Conservation (phyloP, 1,140 invertebrate genomes). For the Drosophila tsacasi region DNA sequence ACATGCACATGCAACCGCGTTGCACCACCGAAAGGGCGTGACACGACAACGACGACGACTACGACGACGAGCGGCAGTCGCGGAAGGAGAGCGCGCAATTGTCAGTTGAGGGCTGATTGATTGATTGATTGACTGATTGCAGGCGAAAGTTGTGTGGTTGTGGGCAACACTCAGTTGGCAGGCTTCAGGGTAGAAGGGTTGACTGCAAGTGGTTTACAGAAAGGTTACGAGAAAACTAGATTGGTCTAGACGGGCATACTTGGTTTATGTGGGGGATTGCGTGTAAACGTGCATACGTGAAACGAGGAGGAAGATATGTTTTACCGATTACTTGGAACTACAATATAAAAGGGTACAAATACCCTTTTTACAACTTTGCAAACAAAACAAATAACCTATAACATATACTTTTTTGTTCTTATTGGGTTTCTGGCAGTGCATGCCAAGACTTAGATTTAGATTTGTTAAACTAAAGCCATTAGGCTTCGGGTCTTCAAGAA, state of each 20-base stretch:
- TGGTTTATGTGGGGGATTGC: not conserved
- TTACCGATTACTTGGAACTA: no score
- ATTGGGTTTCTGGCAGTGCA: not conserved
- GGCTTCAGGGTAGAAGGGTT: slow-evolving; percentile 5
- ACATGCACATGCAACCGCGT: slow-evolving; percentile 50
- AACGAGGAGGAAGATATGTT: not conserved
- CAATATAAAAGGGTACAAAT: no score
- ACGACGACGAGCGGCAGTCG: slow-evolving; percentile 4
- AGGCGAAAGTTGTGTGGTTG: slow-evolving; percentile 49
- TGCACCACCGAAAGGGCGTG: slow-evolving; percentile 46
- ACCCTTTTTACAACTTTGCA: no score
- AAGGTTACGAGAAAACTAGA: slow-evolving; percentile 18
- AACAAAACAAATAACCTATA: no score
- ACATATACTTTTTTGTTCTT: no score
- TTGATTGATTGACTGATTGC: slow-evolving; percentile 73
- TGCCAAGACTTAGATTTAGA: not conserved
- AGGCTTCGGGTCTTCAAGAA: not conserved
- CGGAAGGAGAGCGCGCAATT: slow-evolving; percentile 31
- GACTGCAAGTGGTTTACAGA: not conserved
- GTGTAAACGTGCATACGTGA: not conserved
- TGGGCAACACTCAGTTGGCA: slow-evolving; percentile 22
- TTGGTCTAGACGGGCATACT: slow-evolving; percentile 1
- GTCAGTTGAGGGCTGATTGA: slow-evolving; percentile 50
- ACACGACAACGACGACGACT: not conserved
- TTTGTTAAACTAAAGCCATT: not conserved